Evolutionary conservation across 2,797 vertebrate species (phyloP).

Genomic region (Enteromius treurensis): DNA sequence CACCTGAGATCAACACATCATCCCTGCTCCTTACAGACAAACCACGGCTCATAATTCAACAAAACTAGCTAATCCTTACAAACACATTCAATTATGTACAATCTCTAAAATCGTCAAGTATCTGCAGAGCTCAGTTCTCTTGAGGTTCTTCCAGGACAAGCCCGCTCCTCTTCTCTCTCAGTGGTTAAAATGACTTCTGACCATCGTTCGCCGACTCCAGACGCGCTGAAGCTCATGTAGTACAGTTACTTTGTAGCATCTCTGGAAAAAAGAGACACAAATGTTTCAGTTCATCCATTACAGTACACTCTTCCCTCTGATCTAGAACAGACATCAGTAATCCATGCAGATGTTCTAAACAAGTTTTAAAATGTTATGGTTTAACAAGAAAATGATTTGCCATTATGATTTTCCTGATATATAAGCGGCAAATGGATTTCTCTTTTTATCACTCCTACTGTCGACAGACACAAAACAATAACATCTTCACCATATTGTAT

Average conservation of each 20-base stretch:
- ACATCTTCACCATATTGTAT: background rate
- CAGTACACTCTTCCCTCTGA: background rate
- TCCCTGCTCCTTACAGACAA: background rate
- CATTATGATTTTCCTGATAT: background rate
- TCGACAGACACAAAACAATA: no score
- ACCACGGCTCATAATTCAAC: background rate
- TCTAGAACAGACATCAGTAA: no score
- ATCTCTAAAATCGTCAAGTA: background rate
- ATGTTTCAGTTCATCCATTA: background rate
- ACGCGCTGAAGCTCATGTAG: constrained; percentile 55
- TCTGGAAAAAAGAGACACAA: constrained; percentile 59
- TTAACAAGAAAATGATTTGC: background rate
- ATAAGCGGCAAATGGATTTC: background rate
- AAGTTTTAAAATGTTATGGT: background rate
- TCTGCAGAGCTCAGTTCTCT: background rate
- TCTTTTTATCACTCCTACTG: background rate
- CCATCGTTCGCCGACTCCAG: background rate
- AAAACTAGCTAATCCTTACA: background rate
- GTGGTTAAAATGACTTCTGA: background rate
- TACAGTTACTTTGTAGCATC: constrained; percentile 58
- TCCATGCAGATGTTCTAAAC: no score
- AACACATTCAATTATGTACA: background rate
- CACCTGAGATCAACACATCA: background rate
- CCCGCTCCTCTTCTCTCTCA: background rate
- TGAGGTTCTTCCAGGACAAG: background rate